These are phyloP conservation scores for Danaus plexippus DNA, from an alignment of 1,140 invertebrate species.

Conservation along the genomic window DNA sequence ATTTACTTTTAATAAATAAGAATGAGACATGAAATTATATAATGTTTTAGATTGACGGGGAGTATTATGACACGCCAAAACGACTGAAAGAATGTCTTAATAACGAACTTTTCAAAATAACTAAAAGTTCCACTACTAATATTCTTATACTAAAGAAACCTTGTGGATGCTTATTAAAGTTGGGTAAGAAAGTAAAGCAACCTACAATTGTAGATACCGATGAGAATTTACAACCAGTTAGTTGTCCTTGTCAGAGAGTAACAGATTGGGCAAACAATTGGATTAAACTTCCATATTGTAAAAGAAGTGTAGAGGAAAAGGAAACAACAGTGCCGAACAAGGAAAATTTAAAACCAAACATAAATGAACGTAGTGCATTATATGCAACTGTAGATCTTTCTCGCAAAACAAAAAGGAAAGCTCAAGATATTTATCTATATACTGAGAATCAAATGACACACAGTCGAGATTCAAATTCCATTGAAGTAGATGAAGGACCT, in stretches of 20 bases:
- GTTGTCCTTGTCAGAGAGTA: constrained; percentile 76
- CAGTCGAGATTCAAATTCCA: constrained; percentile 15
- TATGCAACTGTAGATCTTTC: constrained; percentile 81
- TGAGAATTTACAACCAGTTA: constrained; percentile 51
- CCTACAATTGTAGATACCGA: constrained; percentile 59
- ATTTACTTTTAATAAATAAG: background rate
- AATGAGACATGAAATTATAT: too few species aligned
- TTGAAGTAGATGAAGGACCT: constrained; percentile 46
- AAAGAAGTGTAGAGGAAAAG: constrained; percentile 34
- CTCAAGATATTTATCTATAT: constrained; percentile 14
- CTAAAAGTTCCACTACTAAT: constrained; percentile 71
- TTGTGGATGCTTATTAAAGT: constrained; percentile 74
- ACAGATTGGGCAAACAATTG: constrained; percentile 77
- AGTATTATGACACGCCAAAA: constrained; percentile 84
- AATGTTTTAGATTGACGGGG: constrained; percentile 46
- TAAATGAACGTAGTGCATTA: constrained; percentile 63
- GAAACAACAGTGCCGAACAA: constrained; percentile 72
- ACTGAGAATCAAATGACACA: constrained; percentile 14
- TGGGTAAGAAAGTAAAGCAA: constrained; percentile 59
- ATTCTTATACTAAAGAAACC: constrained; percentile 74
- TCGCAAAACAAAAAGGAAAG: constrained; percentile 73
- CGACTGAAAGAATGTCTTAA: constrained; percentile 80
- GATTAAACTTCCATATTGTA: constrained; percentile 77
- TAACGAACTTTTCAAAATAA: constrained; percentile 74
- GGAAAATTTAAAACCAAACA: constrained; percentile 65